Percentiles rank a stretch among this genome's conserved stretches.
phyloP scores from a whole-genome alignment of 2,797 vertebrate species.

The Aeoliscus strigatus region DNA sequence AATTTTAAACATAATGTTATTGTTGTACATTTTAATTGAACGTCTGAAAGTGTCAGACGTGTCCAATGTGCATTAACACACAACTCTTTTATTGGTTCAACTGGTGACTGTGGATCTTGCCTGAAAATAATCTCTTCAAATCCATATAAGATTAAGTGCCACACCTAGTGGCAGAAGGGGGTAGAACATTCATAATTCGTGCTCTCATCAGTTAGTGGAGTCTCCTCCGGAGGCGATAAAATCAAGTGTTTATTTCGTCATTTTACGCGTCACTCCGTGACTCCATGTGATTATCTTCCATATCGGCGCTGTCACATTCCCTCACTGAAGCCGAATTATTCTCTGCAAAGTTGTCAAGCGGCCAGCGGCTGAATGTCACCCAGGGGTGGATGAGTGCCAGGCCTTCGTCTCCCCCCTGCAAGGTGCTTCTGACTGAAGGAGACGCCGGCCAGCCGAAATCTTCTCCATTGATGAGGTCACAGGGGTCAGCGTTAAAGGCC shows the following conservation, averaged over 20 bases:
- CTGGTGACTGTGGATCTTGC: not conserved
- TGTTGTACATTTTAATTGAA: no score
- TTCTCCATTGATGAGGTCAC: conserved; percentile 22
- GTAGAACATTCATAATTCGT: conserved; percentile 63
- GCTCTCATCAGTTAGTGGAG: conserved; percentile 9
- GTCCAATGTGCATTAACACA: no score
- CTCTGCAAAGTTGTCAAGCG: conserved; percentile 15
- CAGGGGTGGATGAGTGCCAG: conserved; percentile 23
- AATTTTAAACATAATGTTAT: no score
- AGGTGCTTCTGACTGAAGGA: conserved; percentile 23
- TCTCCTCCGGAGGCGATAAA: conserved; percentile 7
- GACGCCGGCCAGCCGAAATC: conserved; percentile 7
- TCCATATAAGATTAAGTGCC: conserved; percentile 83
- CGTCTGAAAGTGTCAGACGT: no score
- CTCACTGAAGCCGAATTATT: conserved; percentile 10
- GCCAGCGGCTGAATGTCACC: conserved; percentile 39
- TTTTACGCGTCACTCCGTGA: not conserved
- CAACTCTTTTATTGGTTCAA: no score
- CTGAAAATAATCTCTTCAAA: conserved; percentile 55
- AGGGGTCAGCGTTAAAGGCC: conserved; percentile 24
- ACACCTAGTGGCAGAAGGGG: conserved; percentile 81
- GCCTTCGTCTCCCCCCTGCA: conserved; percentile 3
- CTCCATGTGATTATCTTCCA: not conserved
- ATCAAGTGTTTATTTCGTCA: not conserved
- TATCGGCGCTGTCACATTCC: not conserved